Conservation (phyloP, 2,888 invertebrate genomes). For the Apotomis turbidana region DNA sequence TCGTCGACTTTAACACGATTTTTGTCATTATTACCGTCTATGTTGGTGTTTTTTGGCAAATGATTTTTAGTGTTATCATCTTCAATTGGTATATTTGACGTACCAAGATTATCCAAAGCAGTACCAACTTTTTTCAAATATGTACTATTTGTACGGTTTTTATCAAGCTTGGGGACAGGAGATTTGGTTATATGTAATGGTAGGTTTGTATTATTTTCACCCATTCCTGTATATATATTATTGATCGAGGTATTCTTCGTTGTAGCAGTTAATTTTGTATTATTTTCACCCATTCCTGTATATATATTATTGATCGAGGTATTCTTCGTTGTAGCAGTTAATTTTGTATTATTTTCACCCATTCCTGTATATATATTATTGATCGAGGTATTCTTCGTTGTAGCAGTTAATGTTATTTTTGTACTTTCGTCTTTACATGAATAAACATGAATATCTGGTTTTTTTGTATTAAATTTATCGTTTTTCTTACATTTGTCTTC, state of each 20-base stretch:
- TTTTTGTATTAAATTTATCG: too few species aligned
- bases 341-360: neutral
- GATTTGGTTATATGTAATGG: neutral
- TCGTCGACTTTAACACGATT: neutral
- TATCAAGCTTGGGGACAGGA: neutral
- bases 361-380: neutral
- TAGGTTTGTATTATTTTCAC: neutral
- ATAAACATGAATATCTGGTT: too few species aligned
- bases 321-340: neutral
- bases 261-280: neutral
- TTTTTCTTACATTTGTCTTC: too few species aligned
- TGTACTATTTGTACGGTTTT: neutral
- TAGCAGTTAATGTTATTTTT: neutral
- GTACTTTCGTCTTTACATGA: neutral
- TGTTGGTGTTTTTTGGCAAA: neutral
- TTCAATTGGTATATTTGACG: constrained; percentile 2
- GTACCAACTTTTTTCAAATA: constrained; percentile 5
- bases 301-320: neutral
- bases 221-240: neutral
- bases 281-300: neutral
- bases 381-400: neutral
- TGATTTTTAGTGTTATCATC: neutral
- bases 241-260: neutral
- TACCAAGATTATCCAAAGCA: constrained; percentile 11
- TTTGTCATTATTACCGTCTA: too few species aligned